Conservation (phyloP, 2,888 invertebrate species). For the Tetragonula carbonaria region DNA sequence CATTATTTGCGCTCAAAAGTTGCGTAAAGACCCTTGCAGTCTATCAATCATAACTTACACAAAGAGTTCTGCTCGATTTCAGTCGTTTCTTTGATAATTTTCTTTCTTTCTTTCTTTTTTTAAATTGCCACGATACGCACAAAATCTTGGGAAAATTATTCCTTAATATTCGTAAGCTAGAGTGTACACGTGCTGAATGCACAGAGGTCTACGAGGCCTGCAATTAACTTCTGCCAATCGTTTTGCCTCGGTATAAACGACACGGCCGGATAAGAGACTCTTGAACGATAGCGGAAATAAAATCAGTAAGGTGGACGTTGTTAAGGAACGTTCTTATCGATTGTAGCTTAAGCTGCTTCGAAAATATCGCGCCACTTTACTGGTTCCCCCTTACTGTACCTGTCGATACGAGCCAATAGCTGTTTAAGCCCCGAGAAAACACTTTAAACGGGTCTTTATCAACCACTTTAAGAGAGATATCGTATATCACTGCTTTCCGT, state of each 20-base stretch:
- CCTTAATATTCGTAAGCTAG: too few relatives aligned
- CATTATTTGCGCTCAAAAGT: too few relatives aligned
- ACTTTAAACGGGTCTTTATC: slow-evolving; percentile 9
- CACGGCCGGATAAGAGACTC: too few relatives aligned
- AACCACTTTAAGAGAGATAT: background rate
- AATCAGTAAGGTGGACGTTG: slow-evolving; percentile 2
- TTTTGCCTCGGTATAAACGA: background rate
- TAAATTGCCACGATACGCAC: too few relatives aligned
- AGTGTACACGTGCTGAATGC: too few relatives aligned
- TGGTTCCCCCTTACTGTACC: background rate
- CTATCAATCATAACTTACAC: too few relatives aligned
- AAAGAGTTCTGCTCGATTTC: too few relatives aligned
- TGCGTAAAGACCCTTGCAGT: too few relatives aligned
- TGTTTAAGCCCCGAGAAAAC: slow-evolving; percentile 3
- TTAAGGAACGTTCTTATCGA: slow-evolving; percentile 14
- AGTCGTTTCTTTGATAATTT: too few relatives aligned
- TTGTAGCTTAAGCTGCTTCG: background rate
- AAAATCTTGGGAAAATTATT: too few relatives aligned
- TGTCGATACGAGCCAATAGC: slow-evolving; percentile 10
- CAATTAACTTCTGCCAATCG: background rate
- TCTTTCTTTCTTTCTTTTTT: too few relatives aligned
- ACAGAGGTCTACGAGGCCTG: background rate
- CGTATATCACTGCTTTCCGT: background rate
- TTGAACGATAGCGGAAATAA: background rate
- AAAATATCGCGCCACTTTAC: slow-evolving; percentile 16